Conservation (phyloP, 2,888 invertebrate species). For the Spilosoma lubricipeda region DNA sequence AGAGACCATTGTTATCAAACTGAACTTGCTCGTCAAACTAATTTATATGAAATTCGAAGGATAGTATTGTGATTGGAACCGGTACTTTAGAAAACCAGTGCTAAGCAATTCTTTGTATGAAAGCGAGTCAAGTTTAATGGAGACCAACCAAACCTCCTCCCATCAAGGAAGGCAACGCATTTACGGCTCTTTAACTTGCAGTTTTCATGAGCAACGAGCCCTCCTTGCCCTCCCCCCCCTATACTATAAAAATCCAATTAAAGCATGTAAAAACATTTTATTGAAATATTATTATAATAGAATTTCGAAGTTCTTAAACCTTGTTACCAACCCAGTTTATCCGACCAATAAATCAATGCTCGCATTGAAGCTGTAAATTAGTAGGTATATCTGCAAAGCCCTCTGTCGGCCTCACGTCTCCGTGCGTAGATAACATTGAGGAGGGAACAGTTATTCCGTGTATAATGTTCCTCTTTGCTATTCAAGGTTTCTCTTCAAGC, state of each 20-base stretch:
- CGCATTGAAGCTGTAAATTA: conserved; percentile 32
- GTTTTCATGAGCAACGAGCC: too few relatives aligned
- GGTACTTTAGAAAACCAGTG: too few relatives aligned
- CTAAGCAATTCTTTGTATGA: too few relatives aligned
- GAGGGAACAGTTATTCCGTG: conserved; percentile 13
- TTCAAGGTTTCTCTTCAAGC: background rate
- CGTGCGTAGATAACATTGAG: conserved; percentile 31
- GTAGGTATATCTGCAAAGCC: conserved; percentile 35
- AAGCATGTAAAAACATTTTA: too few relatives aligned
- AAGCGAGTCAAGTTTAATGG: too few relatives aligned
- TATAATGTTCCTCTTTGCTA: background rate
- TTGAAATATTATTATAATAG: too few relatives aligned
- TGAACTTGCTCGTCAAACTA: background rate
- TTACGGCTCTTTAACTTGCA: too few relatives aligned
- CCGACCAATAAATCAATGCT: conserved; percentile 43
- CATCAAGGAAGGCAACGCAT: too few relatives aligned
- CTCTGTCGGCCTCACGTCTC: conserved; percentile 24
- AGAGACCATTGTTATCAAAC: background rate
- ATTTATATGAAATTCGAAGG: background rate
- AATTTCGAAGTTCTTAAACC: background rate
- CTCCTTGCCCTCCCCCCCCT: too few relatives aligned
- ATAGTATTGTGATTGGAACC: background rate
- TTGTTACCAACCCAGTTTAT: conserved; percentile 7
- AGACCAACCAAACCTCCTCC: too few relatives aligned
- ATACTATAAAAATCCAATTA: too few relatives aligned